These are phyloP conservation scores for Dicyrtomina minuta DNA, from an alignment of 2,888 invertebrate species.

Conservation along the genomic window DNA sequence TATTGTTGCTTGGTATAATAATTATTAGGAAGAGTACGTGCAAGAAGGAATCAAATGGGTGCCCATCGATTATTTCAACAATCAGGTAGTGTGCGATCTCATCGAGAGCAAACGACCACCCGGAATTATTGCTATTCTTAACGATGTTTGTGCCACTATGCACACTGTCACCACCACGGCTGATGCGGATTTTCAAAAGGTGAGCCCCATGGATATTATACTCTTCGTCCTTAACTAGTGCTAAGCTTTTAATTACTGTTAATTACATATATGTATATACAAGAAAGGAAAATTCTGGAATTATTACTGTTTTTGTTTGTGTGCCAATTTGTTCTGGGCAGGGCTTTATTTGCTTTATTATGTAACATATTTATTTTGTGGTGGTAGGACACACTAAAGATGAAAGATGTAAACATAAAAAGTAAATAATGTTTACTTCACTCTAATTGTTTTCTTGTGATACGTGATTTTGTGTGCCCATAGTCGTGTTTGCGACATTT, in stretches of 20 bases:
- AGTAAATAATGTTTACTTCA: too few species aligned
- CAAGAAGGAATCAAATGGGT: constrained; percentile 69
- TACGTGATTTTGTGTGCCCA: too few species aligned
- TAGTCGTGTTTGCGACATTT: too few species aligned
- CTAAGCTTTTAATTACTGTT: neutral
- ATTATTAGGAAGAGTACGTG: constrained; percentile 66
- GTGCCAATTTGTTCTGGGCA: too few species aligned
- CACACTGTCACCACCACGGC: constrained; percentile 68
- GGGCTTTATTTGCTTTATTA: too few species aligned
- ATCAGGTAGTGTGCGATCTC: constrained; percentile 68
- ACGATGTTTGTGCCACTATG: constrained; percentile 70
- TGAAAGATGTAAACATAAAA: too few species aligned
- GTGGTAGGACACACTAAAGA: neutral
- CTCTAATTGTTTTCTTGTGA: too few species aligned
- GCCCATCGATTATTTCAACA: constrained; percentile 70
- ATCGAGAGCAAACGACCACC: constrained; percentile 66
- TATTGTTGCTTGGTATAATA: neutral
- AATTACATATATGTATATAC: too few species aligned
- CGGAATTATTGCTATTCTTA: constrained; percentile 67
- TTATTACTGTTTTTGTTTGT: too few species aligned
- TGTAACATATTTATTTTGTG: neutral
- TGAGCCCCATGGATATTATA: too few species aligned
- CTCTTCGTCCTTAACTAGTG: neutral
- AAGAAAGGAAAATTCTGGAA: too few species aligned
- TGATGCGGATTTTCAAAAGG: constrained; percentile 63